phyloP scores from a whole-genome alignment of 2,113 vertebrate species.

The Steatornis caripensis region DNA sequence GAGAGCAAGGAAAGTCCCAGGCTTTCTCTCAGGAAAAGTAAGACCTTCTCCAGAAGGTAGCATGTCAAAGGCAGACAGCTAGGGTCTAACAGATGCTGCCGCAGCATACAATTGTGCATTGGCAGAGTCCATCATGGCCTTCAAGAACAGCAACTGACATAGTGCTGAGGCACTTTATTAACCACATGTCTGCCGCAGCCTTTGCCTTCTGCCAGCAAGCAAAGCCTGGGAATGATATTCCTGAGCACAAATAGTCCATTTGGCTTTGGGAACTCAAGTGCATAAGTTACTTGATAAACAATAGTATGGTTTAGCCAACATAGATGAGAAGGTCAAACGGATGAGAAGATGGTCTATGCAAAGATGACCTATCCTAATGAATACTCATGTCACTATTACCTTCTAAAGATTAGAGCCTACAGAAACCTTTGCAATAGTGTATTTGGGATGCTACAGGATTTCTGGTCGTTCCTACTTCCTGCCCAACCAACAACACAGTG shows the following conservation, averaged over 20 bases:
- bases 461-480: not conserved
- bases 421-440: not conserved
- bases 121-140: not conserved
- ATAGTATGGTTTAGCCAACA: not conserved
- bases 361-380: not conserved
- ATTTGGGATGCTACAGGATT: not conserved
- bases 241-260: not conserved
- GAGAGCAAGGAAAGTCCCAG: not conserved
- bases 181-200: rapidly evolving
- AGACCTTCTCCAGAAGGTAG: not conserved
- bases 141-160: not conserved
- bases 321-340: not conserved
- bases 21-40: not conserved
- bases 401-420: not conserved
- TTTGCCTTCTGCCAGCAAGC: not conserved
- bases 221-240: not conserved
- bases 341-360: not conserved
- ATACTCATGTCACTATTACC: not conserved
- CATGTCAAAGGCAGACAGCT: not conserved
- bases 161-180: not conserved
- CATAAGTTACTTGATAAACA: not conserved
- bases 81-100: not conserved
- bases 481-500: not conserved
- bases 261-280: not conserved
- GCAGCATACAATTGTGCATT: not conserved